Evolutionary conservation across 2,113 vertebrate genomes (phyloP).

Genomic region (Pantherophis guttatus): DNA sequence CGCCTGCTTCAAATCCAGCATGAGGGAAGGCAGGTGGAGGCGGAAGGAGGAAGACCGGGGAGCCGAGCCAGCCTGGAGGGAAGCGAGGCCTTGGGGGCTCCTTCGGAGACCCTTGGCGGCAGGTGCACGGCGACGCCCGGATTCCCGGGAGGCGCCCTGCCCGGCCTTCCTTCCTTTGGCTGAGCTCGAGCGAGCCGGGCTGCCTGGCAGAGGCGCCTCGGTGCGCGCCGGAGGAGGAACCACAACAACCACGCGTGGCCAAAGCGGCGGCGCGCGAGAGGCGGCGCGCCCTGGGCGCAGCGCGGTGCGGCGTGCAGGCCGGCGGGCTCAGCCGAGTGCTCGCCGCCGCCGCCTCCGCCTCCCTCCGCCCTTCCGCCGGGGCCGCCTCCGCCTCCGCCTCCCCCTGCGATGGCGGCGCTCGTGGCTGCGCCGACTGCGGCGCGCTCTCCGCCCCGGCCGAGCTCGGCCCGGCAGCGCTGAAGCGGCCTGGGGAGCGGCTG

Average conservation of each 20-base stretch:
- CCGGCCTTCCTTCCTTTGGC: background rate
- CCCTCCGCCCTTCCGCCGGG: background rate
- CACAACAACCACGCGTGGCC: background rate
- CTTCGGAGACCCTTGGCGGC: background rate
- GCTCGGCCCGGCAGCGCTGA: background rate
- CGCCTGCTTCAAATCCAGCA: background rate
- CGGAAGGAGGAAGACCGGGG: background rate
- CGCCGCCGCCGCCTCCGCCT: background rate
- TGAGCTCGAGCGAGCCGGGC: too few relatives aligned
- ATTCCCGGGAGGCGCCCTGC: background rate
- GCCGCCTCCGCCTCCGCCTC: background rate
- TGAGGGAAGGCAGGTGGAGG: background rate
- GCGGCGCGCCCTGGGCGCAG: background rate
- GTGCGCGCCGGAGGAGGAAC: background rate
- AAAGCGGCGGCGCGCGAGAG: background rate
- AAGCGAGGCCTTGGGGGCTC: too few relatives aligned
- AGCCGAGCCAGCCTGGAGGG: too few relatives aligned
- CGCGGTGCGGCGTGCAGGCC: background rate
- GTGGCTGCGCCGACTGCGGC: constrained; percentile 20
- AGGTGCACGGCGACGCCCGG: background rate
- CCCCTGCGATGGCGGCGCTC: constrained; percentile 18
- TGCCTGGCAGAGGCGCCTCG: background rate
- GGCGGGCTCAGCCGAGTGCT: background rate
- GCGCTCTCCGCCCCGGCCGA: constrained; percentile 21
- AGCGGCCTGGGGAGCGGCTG: background rate